These are phyloP conservation scores for Neoaliturus tenellus DNA, from an alignment of 2,888 invertebrate species.

Conservation along the genomic window DNA sequence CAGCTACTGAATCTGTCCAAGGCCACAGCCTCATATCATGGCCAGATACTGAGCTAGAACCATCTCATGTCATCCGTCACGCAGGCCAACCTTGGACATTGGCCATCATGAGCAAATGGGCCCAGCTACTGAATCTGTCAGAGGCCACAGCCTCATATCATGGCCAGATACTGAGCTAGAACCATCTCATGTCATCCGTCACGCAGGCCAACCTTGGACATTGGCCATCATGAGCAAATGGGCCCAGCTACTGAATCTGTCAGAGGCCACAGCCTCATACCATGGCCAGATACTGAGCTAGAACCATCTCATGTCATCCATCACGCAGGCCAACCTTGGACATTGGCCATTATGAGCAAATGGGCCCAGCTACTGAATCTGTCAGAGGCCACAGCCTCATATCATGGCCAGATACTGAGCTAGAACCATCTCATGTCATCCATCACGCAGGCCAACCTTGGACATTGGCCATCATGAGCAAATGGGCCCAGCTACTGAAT, in stretches of 20 bases:
- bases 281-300: neutral
- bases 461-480: neutral
- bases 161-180: neutral
- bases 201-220: neutral
- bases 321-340: neutral
- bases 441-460: neutral
- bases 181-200: neutral
- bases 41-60: neutral
- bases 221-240: neutral
- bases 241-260: neutral
- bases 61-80: neutral
- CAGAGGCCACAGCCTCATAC: neutral
- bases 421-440: neutral
- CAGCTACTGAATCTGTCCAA: neutral
- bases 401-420: neutral
- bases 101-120: neutral
- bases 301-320: neutral
- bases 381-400: neutral
- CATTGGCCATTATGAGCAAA: neutral
- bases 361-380: neutral
- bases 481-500: constrained; percentile 14
- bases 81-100: neutral
- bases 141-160: neutral
- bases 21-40: neutral
- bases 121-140: neutral